Percentiles rank a stretch among this genome's conserved stretches.
Conservation (phyloP, 1,140 invertebrate species). For the Lepidurus arcticus region DNA sequence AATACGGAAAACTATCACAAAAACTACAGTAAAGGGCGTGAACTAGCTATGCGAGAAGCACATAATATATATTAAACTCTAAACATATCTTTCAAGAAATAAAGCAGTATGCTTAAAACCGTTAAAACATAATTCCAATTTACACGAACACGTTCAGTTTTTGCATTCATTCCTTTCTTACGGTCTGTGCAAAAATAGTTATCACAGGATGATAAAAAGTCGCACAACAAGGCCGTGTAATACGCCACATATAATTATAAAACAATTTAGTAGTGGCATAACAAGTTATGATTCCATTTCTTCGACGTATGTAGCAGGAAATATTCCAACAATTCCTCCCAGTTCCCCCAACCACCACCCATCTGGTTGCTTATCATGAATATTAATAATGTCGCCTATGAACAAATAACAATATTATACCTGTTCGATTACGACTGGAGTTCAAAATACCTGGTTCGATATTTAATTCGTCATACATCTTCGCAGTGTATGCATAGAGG, state of each 20-base stretch:
- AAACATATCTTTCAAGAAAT: too few species aligned
- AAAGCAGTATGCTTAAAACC: too few species aligned
- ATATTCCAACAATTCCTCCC: constrained; percentile 76
- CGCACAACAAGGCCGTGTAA: background rate
- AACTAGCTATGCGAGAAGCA: too few species aligned
- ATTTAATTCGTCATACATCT: constrained; percentile 79
- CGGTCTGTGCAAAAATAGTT: background rate
- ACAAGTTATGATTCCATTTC: constrained; percentile 43
- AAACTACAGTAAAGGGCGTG: too few species aligned
- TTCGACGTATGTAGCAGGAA: constrained; percentile 89
- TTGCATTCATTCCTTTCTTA: background rate
- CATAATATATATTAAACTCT: too few species aligned
- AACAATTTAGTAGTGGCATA: background rate
- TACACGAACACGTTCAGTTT: background rate
- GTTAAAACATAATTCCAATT: background rate
- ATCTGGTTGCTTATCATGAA: constrained; percentile 85
- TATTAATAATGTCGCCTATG: constrained; percentile 76
- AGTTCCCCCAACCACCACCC: constrained; percentile 92
- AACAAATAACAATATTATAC: constrained; percentile 33
- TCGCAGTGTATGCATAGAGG: constrained; percentile 80
- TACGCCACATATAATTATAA: background rate
- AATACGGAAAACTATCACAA: background rate
- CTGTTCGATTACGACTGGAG: constrained; percentile 24
- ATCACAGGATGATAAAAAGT: constrained; percentile 17
- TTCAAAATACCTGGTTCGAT: constrained; percentile 59